A percentile compares a stretch with the other conserved stretches of the same genome.
These are phyloP conservation scores for Dicyrtomina minuta DNA, from an alignment of 2,888 invertebrate species.

Conservation along the genomic window DNA sequence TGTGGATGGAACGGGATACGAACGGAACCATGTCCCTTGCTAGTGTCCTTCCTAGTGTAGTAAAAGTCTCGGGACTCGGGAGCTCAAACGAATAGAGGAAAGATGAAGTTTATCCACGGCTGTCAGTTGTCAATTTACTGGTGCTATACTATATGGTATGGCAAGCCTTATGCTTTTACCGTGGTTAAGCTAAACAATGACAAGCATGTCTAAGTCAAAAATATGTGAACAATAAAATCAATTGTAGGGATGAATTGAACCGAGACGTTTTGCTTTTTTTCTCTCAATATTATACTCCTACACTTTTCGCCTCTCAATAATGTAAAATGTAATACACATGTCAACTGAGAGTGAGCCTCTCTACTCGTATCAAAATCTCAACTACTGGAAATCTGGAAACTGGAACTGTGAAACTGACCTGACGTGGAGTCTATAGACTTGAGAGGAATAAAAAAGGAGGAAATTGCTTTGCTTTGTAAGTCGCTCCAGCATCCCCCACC, in stretches of 20 bases:
- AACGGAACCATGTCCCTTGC: background rate
- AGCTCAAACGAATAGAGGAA: background rate
- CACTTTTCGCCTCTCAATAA: too few relatives aligned
- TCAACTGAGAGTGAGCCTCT: too few relatives aligned
- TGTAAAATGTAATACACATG: background rate
- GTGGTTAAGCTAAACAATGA: slow-evolving; percentile 15
- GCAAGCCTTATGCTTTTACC: background rate
- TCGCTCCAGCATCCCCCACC: slow-evolving; percentile 8
- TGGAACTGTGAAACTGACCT: too few relatives aligned
- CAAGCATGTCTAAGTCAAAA: slow-evolving; percentile 14
- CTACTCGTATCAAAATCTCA: too few relatives aligned
- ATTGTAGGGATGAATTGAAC: background rate
- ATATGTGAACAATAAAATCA: slow-evolving; percentile 4
- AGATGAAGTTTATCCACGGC: slow-evolving; percentile 34
- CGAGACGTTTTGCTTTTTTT: slow-evolving; percentile 1
- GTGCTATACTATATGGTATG: too few relatives aligned
- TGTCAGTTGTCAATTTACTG: slow-evolving; percentile 8
- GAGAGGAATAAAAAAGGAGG: background rate
- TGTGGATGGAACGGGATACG: too few relatives aligned
- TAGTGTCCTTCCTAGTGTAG: too few relatives aligned
- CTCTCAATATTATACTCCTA: slow-evolving; percentile 1
- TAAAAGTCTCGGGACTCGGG: too few relatives aligned
- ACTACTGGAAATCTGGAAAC: background rate
- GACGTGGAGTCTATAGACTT: too few relatives aligned
- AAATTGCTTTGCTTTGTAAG: slow-evolving; percentile 21